Conservation (phyloP, 2,113 vertebrate species). For the Paedocypris sp. region DNA sequence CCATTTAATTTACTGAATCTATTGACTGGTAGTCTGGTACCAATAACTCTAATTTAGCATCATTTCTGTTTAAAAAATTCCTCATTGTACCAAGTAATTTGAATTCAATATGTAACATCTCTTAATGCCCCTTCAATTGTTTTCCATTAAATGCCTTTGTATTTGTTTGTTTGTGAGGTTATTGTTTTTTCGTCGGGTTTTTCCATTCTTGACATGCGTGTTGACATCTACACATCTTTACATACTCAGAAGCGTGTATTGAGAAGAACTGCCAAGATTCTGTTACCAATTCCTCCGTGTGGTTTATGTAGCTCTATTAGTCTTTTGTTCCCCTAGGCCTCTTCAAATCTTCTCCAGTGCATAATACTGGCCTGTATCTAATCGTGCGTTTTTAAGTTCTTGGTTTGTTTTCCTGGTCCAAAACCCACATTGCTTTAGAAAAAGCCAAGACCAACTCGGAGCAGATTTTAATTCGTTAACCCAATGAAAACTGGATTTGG, state of each 20-base stretch:
- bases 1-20: too few species aligned
- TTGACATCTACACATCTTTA: too few species aligned
- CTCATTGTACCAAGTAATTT: constrained; percentile 1
- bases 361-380: constrained; percentile 61
- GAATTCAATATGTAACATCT: constrained; percentile 28
- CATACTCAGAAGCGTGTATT: too few species aligned
- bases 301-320: background rate
- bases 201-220: too few species aligned
- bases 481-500: constrained; percentile 57
- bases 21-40: too few species aligned
- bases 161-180: constrained; percentile 55
- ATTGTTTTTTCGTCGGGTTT: too few species aligned
- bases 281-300: background rate
- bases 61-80: background rate
- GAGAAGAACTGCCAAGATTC: too few species aligned
- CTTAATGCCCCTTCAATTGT: constrained; percentile 42
- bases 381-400: constrained; percentile 56
- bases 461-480: constrained; percentile 66
- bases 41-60: too few species aligned
- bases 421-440: constrained; percentile 52
- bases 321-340: background rate
- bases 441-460: constrained; percentile 52
- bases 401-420: constrained; percentile 64
- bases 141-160: constrained; percentile 37
- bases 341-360: constrained; percentile 36